Base-by-base conservation (phyloP, 2,113 vertebrate species). In the Anas platyrhynchos region DNA sequence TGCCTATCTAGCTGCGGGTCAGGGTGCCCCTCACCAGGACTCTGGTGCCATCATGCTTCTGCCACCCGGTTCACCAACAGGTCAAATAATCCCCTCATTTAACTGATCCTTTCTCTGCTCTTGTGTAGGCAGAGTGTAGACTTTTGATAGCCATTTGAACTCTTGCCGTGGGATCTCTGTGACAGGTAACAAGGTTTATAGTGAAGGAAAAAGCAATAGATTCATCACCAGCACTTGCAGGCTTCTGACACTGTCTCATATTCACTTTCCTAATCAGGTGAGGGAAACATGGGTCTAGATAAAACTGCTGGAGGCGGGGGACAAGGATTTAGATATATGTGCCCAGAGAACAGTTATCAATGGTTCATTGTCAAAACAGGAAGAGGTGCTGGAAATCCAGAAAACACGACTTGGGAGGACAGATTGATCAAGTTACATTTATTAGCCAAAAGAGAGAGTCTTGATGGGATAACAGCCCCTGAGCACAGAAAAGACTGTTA, bases 261-360 rank as follows among this genome's bases (percentile, higher is more conserved):
- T 27, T 93, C 96, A 85, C 94, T 87, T 87, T 50, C 89, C 48
- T 97, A 95, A 97, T 94, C 96, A 95, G 95, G 96, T 97, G 96
- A 94, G 62, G 81, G 89, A 92, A 93, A 96, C 89, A 69, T 7
- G 58, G 94, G 69, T 87, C 86, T 62, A 94, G 96, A 94, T 94
- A 93, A 94, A 95, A 75, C 61, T 89, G 93, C 81, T 79, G 1
- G 34, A 81, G 66, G 54, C 80, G 11, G 81, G 69, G 91, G 74
- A 92, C 83, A 82, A 65, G 86, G 86, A 62, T 85, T 91, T 68
- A 69, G 91, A 89, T 91, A 91, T 82, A 61, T 16, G 86, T 62
- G 68, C 89, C 74, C 44, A 11, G 96, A 93, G 94, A 96, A 93
- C 69, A 93, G 86, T 75, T 93, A 89, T 95, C 96, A 96, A 87